A percentile compares a stretch with the other conserved stretches of the same genome.
Evolutionary conservation across 2,888 invertebrate genomes (phyloP).

Genomic region (Carpatolechia fugitivella): DNA sequence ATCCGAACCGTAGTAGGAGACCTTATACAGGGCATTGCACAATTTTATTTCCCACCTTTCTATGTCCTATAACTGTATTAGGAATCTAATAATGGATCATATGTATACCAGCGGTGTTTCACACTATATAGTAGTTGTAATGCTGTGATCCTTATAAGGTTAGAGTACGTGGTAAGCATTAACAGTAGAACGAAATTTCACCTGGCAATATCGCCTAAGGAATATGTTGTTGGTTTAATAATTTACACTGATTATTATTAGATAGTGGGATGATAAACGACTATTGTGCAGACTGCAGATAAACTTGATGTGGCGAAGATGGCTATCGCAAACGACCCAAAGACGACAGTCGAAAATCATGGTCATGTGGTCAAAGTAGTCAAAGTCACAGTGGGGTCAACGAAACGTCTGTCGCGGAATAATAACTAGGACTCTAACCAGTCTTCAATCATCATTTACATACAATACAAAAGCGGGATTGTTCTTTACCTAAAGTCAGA

Average conservation of each 20-base stretch:
- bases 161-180: slow-evolving; percentile 48
- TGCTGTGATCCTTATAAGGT: slow-evolving; percentile 38
- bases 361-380: too few species aligned
- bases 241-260: too few species aligned
- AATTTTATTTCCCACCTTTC: slow-evolving; percentile 8
- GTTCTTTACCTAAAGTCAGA: slow-evolving; percentile 21
- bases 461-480: slow-evolving; percentile 37
- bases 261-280: too few species aligned
- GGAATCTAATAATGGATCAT: slow-evolving; percentile 35
- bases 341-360: too few species aligned
- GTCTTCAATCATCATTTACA: slow-evolving; percentile 43
- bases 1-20: not conserved
- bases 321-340: too few species aligned
- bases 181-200: slow-evolving; percentile 49
- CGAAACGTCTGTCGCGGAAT: slow-evolving; percentile 30
- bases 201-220: slow-evolving; percentile 31
- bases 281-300: too few species aligned
- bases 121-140: slow-evolving; percentile 41
- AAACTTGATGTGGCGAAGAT: too few species aligned
- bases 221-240: not conserved
- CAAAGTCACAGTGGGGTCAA: slow-evolving; percentile 19
- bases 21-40: slow-evolving; percentile 16
- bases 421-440: slow-evolving; percentile 31
- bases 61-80: slow-evolving; percentile 5
- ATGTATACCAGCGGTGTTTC: slow-evolving; percentile 51